Evolutionary conservation across 2,797 vertebrate species (phyloP).

Genomic region (Molothrus aeneus): DNA sequence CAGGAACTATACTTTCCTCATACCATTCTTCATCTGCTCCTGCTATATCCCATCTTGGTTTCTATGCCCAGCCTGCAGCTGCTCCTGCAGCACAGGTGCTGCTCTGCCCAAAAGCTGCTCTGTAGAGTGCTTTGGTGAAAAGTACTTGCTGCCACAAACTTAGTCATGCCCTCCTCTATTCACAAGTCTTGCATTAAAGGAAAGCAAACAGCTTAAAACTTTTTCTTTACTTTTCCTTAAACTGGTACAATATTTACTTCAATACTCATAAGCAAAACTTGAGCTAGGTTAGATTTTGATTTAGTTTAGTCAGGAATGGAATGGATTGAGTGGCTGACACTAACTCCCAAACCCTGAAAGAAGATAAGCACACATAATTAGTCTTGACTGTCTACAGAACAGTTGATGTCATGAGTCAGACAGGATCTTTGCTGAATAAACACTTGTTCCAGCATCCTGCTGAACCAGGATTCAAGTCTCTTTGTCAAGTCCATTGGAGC

Average conservation of each 20-base stretch:
- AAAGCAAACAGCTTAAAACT: background rate
- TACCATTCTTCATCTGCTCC: background rate
- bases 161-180: background rate
- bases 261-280: background rate
- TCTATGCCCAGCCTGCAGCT: background rate
- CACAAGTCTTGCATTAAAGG: background rate
- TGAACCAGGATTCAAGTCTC: background rate
- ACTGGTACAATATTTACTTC: background rate
- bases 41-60: background rate
- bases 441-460: background rate
- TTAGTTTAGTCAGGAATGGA: background rate
- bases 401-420: background rate
- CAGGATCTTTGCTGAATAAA: background rate
- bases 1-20: background rate
- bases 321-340: background rate
- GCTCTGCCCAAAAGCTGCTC: background rate
- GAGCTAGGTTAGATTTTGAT: background rate
- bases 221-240: background rate
- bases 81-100: background rate
- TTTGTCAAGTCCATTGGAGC: background rate
- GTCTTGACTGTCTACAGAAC: background rate
- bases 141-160: background rate
- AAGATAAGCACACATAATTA: background rate
- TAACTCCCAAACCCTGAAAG: background rate
- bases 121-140: background rate